A percentile compares a stretch with the other conserved stretches of the same genome.
phyloP scores from a whole-genome alignment of 2,888 invertebrate species.

The Lamellibrachia satsuma region DNA sequence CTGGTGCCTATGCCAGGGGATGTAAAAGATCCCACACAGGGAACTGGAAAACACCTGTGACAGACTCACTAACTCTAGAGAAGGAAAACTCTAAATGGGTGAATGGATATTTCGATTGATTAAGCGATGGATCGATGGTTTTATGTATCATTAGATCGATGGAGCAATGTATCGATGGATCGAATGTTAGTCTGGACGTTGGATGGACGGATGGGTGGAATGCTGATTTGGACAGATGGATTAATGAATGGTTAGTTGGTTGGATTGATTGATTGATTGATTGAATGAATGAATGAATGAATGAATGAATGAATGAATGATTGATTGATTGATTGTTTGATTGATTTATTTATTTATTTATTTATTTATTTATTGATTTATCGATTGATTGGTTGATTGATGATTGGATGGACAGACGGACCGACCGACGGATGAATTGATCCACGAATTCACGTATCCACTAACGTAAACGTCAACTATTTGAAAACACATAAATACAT shows the following conservation, averaged over 20 bases:
- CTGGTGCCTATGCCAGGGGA: no score
- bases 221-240: no score
- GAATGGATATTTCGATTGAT: no score
- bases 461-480: background rate
- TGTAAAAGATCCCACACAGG: no score
- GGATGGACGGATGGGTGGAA: no score
- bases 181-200: no score
- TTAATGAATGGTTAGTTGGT: background rate
- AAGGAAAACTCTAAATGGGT: no score
- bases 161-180: no score
- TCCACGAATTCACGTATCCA: background rate
- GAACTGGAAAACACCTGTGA: no score
- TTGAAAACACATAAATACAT: background rate
- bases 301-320: background rate
- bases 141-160: no score
- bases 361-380: background rate
- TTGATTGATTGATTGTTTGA: background rate
- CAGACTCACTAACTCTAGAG: no score
- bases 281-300: background rate
- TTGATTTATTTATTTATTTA: background rate
- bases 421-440: background rate
- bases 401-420: background rate
- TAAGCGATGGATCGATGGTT: no score
- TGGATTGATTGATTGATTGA: background rate
- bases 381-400: background rate